phyloP scores from a whole-genome alignment of 2,888 invertebrate species.

The Listrodromus nycthemerus region DNA sequence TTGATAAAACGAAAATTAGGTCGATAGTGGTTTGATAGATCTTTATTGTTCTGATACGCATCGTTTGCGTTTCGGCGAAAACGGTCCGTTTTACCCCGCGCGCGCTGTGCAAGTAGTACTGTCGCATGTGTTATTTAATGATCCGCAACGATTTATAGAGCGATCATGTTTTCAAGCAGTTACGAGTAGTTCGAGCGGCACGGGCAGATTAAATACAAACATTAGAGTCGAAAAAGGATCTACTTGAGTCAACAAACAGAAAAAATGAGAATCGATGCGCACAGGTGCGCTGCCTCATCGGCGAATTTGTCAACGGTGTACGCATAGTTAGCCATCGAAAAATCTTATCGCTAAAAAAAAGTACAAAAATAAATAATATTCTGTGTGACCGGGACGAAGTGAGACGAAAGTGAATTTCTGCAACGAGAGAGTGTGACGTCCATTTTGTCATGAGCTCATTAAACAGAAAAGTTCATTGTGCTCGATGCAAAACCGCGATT shows the following conservation, averaged over 20 bases:
- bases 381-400: not conserved
- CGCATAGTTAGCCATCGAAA: no score
- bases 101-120: not conserved
- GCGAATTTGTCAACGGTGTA: no score
- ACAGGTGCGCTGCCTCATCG: not conserved
- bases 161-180: not conserved
- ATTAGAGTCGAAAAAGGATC: not conserved
- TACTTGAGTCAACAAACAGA: not conserved
- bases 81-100: not conserved
- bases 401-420: not conserved
- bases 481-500: constrained; percentile 16
- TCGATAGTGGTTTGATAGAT: not conserved
- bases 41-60: not conserved
- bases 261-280: not conserved
- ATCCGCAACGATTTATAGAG: not conserved
- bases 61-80: not conserved
- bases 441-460: not conserved
- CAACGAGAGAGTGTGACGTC: not conserved
- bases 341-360: no score
- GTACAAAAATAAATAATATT: not conserved
- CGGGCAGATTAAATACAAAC: not conserved
- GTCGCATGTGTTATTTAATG: not conserved
- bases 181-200: not conserved
- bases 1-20: not conserved
- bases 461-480: constrained; percentile 45